Evolutionary conservation across 1,140 invertebrate genomes (phyloP), one percentile per base, ranked within the genome.

Genomic region (Drosophila arizonae): DNA sequence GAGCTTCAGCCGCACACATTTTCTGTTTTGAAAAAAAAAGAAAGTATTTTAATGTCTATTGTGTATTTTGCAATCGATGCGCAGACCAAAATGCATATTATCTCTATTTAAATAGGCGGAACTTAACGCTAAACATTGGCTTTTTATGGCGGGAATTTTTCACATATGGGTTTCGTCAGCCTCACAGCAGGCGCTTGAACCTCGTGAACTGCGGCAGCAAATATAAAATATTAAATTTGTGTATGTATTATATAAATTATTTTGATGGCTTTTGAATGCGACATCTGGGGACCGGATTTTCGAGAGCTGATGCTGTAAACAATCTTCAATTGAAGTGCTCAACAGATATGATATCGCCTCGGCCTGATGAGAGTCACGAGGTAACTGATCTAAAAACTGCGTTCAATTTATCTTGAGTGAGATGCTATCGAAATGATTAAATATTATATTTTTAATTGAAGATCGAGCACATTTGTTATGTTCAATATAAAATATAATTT

Each of bases 1-100:
- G 45, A 57, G 55, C 24, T 65, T 51, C 17, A 11, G 46, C 57
- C 24, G 45, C 51, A 54, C 61, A 43, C 36, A 39, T 39, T 39
- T 39, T 39, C 43, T 41, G 6, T 54, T 56, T 50, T 8, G 46
- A 21, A 73, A 86, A 85, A 70, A 33, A 81, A 85, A 77, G 81
- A 85, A 85, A 85, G 81, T 81, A 76, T 21, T 60, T 30, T 17
- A 46, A 68, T 61, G 10, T 50, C 1, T 24, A 24, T 30, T 6
- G 26, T 51, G 26, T n/a, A 10, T 69, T 54, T 46, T 24, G 36
- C 57, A 45, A 69, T 46, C 57, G 26, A 33, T 33, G 33, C 6
- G 43, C 46, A 30, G 50, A n/a, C 24, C 1, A 33, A 52, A 17
- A 46, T 46, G n/a, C 43, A 15, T 8, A 17, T 17, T 46, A 46